These are phyloP conservation scores for Tokudaia muenninki DNA, from an alignment of 2,797 vertebrate species.

Conservation along the genomic window DNA sequence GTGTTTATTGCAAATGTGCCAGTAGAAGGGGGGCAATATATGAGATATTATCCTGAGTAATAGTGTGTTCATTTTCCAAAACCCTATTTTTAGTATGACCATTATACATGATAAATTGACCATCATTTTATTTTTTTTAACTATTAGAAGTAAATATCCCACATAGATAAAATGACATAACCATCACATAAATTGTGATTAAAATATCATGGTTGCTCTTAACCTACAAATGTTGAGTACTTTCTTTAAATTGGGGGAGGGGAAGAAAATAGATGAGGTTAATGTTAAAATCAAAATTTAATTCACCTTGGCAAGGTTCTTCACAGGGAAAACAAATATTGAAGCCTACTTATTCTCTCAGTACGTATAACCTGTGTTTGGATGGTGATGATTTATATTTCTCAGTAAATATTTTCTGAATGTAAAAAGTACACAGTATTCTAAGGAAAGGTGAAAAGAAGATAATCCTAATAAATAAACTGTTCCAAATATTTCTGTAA, in stretches of 20 bases:
- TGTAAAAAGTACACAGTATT: slow-evolving; percentile 13
- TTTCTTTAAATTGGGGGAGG: not conserved
- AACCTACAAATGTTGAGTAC: slow-evolving; percentile 26
- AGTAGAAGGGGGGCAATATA: not conserved
- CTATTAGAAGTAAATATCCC: slow-evolving; percentile 48
- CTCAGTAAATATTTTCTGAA: slow-evolving; percentile 61
- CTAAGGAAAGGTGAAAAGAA: not conserved
- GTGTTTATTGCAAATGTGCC: slow-evolving; percentile 1
- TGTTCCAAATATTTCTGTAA: not conserved
- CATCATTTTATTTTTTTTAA: slow-evolving; percentile 31
- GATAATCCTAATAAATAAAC: not conserved
- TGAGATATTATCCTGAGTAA: not conserved
- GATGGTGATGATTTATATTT: slow-evolving; percentile 2
- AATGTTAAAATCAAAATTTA: slow-evolving; percentile 46
- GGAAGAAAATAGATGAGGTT: not conserved
- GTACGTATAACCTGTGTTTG: not conserved
- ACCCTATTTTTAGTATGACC: slow-evolving; percentile 8
- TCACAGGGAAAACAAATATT: slow-evolving; percentile 51
- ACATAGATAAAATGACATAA: slow-evolving; percentile 32
- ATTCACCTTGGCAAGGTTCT: slow-evolving; percentile 24
- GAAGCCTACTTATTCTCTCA: slow-evolving; percentile 14
- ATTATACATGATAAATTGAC: slow-evolving; percentile 1
- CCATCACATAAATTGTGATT: slow-evolving; percentile 37
- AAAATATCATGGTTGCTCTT: not conserved
- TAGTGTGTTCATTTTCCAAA: not conserved